A percentile compares a stretch with the other conserved stretches of the same genome.
These are phyloP conservation scores for Oophaga pumilio DNA, from an alignment of 2,113 vertebrate species.

Conservation along the genomic window DNA sequence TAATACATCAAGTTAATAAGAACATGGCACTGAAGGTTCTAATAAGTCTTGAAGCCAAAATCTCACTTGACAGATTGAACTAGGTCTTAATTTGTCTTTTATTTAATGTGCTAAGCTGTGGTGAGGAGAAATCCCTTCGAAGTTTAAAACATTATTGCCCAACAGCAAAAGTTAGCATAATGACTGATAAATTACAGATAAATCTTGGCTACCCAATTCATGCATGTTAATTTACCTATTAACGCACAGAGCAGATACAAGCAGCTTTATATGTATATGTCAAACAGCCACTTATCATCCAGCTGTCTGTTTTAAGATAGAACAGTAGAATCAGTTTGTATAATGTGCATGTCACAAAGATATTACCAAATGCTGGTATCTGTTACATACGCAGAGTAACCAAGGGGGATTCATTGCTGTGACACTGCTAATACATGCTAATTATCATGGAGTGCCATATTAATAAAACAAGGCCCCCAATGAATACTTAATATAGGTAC, in stretches of 20 bases:
- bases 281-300: not conserved
- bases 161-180: constrained; percentile 28
- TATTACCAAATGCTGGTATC: not conserved
- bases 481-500: not conserved
- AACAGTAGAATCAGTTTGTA: not conserved
- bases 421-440: not conserved
- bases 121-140: constrained; percentile 2
- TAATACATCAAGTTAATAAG: constrained; percentile 48
- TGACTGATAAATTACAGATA: constrained; percentile 20
- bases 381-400: not conserved
- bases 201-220: not conserved
- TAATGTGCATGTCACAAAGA: not conserved
- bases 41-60: constrained; percentile 46
- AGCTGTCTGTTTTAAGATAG: not conserved
- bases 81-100: constrained; percentile 37
- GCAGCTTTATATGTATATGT: not conserved
- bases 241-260: not conserved
- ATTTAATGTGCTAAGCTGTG: constrained; percentile 31
- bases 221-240: not conserved
- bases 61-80: constrained; percentile 50
- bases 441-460: not conserved
- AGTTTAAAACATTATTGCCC: constrained; percentile 32
- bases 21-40: constrained; percentile 30
- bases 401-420: not conserved
- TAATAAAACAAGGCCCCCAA: not conserved